Evolutionary conservation across 2,888 invertebrate genomes (phyloP).

Genomic region (Rhabditoides inermis): DNA sequence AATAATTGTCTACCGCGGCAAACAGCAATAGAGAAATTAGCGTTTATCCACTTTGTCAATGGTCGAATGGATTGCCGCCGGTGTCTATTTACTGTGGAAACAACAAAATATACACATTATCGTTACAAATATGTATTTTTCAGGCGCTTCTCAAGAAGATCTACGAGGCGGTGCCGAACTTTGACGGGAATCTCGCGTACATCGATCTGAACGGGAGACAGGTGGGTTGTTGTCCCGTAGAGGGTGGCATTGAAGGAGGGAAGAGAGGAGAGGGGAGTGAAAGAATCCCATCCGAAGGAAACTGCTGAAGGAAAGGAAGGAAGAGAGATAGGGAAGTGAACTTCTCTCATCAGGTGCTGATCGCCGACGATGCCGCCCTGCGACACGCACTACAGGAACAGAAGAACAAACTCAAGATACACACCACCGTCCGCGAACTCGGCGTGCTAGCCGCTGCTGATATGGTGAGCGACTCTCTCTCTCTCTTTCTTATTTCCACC

Average conservation of each 20-base stretch:
- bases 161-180: conserved; percentile 38
- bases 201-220: conserved; percentile 44
- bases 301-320: not conserved
- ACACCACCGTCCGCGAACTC: conserved; percentile 30
- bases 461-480: conserved; percentile 19
- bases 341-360: conserved; percentile 24
- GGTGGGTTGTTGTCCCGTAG: conserved; percentile 18
- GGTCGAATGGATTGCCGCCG: no score
- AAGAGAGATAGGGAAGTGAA: not conserved
- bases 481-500: not conserved
- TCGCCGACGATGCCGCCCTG: conserved; percentile 35
- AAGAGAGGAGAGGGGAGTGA: no score
- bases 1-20: no score
- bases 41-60: no score
- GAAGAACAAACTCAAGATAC: conserved; percentile 41
- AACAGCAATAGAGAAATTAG: no score
- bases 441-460: conserved; percentile 44
- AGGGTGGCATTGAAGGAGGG: no score
- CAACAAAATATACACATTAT: no score
- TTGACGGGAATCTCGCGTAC: conserved; percentile 46
- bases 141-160: conserved; percentile 43
- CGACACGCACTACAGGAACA: conserved; percentile 35
- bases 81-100: no score
- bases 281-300: not conserved
- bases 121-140: no score